phyloP scores from a whole-genome alignment of 2,113 vertebrate genomes.

The Enhydra lutris region DNA sequence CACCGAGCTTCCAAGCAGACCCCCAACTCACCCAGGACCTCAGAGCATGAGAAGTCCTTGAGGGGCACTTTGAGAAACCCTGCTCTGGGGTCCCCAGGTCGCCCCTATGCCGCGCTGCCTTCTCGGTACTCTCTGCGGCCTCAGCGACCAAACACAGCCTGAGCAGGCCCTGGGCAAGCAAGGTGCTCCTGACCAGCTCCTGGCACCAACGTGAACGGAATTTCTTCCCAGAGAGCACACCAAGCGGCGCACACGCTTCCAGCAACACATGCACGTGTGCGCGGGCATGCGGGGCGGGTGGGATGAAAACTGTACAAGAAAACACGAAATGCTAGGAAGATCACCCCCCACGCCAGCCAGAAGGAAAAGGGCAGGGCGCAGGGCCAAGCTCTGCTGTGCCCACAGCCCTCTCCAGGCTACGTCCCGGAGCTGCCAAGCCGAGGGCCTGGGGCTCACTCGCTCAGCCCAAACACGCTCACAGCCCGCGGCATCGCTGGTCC shows the following conservation, averaged over 20 bases:
- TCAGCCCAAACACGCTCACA: not conserved
- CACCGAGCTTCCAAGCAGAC: not conserved
- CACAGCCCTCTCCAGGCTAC: not conserved
- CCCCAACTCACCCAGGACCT: not conserved
- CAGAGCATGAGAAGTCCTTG: not conserved
- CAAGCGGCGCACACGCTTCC: not conserved
- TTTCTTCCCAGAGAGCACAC: not conserved
- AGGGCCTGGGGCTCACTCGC: too few species aligned
- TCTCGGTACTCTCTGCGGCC: not conserved
- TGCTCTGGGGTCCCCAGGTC: not conserved
- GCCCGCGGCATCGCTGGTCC: rapidly evolving
- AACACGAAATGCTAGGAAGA: not conserved
- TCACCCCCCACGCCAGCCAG: not conserved
- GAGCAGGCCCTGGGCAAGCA: not conserved
- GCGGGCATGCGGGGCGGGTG: not conserved
- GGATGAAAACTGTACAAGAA: not conserved
- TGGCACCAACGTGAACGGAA: not conserved
- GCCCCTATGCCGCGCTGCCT: not conserved
- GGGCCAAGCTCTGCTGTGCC: not conserved
- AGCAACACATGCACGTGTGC: rapidly evolving
- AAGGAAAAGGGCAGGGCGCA: not conserved
- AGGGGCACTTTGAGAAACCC: not conserved
- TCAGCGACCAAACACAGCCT: not conserved
- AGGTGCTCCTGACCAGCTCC: not conserved
- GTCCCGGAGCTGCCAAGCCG: not conserved